Evolutionary conservation across 2,113 vertebrate species (phyloP), one percentile per base, ranked within the genome.

Genomic region (Echinops telfairi): DNA sequence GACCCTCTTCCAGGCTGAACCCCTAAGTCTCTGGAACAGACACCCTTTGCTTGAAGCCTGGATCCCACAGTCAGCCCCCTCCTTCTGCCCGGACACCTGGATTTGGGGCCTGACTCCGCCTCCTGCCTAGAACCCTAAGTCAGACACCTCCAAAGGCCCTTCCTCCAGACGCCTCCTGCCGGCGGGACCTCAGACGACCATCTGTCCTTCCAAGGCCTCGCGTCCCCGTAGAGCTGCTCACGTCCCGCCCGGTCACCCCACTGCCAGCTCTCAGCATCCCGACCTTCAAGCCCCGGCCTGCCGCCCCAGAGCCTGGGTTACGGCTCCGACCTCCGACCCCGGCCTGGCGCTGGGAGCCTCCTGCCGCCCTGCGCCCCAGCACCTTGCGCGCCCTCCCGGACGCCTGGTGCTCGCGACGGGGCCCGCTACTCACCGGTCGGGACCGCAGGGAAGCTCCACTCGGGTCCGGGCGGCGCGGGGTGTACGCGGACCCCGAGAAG

Each of bases 401-500:
- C 22, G 31, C 88, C 73, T 78, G 86, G 90, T 60, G 36, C 40
- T 92, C 31, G 23, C 6, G 12, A n/a, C 53, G 23, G 64, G 77
- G 60, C 43, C 64, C 70, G 0, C 60, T 85, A 96, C 96, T 97
- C 92, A 97, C 97, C 90, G 88, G 88, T 90, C 71, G 20, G 83
- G 73, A 60, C 47, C 94, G 82, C 96, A 31, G 89, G 84, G 92
- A 95, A 62, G 82, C 25, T 94, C 88, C 60, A 22, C 89, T 87
- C 88, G 82, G 92, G 96, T 96, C 93, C 91, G 47, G 84, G 57
- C 94, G 31, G 95, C 17, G 66, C 95, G 83, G 94, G 80, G 90
- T 97, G 88, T 94, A 76, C 57, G 85, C 33, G 79, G 93, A 96
- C 97, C 96, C 36, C 57, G 22, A 96, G 88, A 96, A 95, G 90